Conservation (phyloP, 2,888 invertebrate genomes). For the Megalurothrips usitatus region DNA sequence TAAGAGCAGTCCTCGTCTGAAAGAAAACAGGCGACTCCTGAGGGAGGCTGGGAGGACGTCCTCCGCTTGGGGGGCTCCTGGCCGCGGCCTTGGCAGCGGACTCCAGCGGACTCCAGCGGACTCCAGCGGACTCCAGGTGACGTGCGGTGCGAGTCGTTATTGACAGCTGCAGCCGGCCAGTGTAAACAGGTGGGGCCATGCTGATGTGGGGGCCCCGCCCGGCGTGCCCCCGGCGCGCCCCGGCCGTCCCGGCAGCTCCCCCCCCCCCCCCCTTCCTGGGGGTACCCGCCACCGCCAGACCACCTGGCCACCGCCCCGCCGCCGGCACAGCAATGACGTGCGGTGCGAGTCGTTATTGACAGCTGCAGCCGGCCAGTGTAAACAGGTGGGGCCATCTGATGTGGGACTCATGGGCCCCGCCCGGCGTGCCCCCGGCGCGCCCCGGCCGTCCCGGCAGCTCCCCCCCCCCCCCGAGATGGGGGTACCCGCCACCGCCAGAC, state of each 20-base stretch:
- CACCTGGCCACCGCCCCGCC: not conserved
- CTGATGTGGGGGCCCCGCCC: too few relatives aligned
- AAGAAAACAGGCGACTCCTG: too few relatives aligned
- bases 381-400: not conserved
- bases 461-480: not conserved
- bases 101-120: too few relatives aligned
- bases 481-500: not conserved
- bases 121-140: not conserved
- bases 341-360: not conserved
- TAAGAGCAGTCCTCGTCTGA: too few relatives aligned
- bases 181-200: not conserved
- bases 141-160: not conserved
- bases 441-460: not conserved
- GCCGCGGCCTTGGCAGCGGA: too few relatives aligned
- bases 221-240: not conserved
- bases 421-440: not conserved
- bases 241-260: not conserved
- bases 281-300: not conserved
- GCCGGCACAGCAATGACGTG: not conserved
- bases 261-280: not conserved
- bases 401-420: too few relatives aligned
- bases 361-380: not conserved
- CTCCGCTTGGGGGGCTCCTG: too few relatives aligned
- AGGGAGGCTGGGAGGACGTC: too few relatives aligned
- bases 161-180: not conserved